Conservation (phyloP, 2,888 invertebrate genomes). For the Lydus trimaculatus region DNA sequence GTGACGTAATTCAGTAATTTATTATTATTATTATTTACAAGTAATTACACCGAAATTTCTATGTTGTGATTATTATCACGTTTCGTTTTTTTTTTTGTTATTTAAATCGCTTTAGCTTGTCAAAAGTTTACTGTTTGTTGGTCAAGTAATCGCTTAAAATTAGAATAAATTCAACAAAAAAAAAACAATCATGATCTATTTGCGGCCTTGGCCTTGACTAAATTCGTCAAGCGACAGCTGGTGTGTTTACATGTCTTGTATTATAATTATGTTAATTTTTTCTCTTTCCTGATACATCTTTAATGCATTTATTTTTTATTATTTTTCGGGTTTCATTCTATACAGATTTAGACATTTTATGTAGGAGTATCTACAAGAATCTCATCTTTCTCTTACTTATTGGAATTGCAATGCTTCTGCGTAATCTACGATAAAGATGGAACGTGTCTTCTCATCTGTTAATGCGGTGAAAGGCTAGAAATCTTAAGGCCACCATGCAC, state of each 20-base stretch:
- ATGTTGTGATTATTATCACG: neutral
- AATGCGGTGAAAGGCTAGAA: too few species aligned
- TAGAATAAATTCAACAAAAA: constrained; percentile 23
- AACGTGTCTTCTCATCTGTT: too few species aligned
- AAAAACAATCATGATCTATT: constrained; percentile 31
- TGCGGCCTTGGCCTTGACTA: constrained; percentile 49
- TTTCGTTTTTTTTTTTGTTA: constrained; percentile 19
- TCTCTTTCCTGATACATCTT: neutral
- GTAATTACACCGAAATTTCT: constrained; percentile 5
- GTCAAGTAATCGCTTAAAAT: constrained; percentile 28
- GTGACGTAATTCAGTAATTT: too few species aligned
- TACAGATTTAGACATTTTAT: too few species aligned
- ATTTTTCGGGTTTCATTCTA: neutral
- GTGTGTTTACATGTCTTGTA: constrained; percentile 32
- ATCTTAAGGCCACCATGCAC: too few species aligned
- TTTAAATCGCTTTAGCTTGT: neutral
- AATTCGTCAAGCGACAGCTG: constrained; percentile 46
- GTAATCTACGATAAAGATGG: too few species aligned
- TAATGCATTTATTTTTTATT: neutral
- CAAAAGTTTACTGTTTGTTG: neutral
- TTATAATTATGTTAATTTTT: neutral
- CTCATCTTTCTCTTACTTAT: too few species aligned
- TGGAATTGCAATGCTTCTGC: too few species aligned
- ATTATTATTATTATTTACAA: too few species aligned
- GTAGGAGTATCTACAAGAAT: too few species aligned